phyloP scores from a whole-genome alignment of 2,113 vertebrate genomes.

The Ceratotherium simum region DNA sequence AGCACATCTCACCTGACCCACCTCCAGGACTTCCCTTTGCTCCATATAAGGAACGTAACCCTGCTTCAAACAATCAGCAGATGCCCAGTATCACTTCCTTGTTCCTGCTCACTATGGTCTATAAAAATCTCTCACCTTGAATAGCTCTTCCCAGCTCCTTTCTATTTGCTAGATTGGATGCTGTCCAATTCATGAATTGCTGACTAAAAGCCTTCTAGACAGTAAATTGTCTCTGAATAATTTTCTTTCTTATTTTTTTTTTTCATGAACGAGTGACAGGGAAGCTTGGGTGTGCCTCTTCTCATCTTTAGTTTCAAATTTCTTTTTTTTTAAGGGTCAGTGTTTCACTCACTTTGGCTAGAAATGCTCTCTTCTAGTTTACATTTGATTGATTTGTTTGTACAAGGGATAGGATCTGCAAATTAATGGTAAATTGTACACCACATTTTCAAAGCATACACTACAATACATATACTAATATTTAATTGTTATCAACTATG shows the following conservation, averaged over 20 bases:
- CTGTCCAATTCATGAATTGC: neutral
- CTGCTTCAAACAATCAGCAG: neutral
- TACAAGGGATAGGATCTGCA: neutral
- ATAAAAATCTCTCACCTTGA: neutral
- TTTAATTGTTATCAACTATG: neutral
- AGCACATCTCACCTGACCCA: neutral
- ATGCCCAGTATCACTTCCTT: neutral
- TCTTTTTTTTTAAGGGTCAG: neutral
- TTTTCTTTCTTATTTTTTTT: too few species aligned
- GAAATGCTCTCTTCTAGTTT: neutral
- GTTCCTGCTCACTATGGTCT: neutral
- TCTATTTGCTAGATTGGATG: neutral
- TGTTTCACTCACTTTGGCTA: neutral
- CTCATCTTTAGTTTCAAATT: neutral
- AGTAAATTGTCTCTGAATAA: neutral
- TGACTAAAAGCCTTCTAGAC: neutral
- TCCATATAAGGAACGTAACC: neutral
- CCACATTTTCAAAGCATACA: neutral
- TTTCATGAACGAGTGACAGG: neutral
- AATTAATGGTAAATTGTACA: neutral
- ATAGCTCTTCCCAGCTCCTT: neutral
- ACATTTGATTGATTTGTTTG: slow-evolving; percentile 19
- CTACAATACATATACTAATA: neutral
- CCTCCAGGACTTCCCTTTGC: neutral
- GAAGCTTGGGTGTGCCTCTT: neutral